These are phyloP conservation scores for Delphinus delphis DNA, from an alignment of 2,113 vertebrate genomes.

Conservation along the genomic window DNA sequence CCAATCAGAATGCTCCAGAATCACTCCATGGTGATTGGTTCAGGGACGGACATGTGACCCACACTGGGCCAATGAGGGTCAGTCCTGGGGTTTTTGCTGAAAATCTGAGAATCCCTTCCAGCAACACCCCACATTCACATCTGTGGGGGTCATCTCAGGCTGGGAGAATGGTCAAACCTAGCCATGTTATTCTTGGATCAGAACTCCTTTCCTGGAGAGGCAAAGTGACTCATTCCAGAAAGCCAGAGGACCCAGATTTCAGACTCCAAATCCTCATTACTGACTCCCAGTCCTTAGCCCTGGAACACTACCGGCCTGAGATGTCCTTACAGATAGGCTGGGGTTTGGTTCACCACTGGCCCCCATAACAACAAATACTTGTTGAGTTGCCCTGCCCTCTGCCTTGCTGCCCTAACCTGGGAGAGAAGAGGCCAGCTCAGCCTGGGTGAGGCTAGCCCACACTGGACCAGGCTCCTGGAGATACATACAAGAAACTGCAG, in stretches of 20 bases:
- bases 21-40: neutral
- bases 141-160: neutral
- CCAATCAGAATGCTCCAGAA: neutral
- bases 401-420: too few species aligned
- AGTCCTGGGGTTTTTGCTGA: neutral
- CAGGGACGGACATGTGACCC: neutral
- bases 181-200: neutral
- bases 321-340: neutral
- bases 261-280: neutral
- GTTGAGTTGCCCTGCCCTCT: neutral
- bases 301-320: neutral
- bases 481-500: neutral
- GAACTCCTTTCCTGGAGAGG: neutral
- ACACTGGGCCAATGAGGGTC: neutral
- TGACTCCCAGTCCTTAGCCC: neutral
- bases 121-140: neutral
- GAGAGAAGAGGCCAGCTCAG: neutral
- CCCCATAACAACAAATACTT: neutral
- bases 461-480: neutral
- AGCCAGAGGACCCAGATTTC: neutral
- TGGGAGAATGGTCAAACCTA: neutral
- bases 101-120: neutral
- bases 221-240: neutral
- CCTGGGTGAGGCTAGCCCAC: neutral
- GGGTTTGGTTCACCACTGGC: neutral